Base-by-base conservation (phyloP, 2,113 vertebrate species). In the Zingel zingel region DNA sequence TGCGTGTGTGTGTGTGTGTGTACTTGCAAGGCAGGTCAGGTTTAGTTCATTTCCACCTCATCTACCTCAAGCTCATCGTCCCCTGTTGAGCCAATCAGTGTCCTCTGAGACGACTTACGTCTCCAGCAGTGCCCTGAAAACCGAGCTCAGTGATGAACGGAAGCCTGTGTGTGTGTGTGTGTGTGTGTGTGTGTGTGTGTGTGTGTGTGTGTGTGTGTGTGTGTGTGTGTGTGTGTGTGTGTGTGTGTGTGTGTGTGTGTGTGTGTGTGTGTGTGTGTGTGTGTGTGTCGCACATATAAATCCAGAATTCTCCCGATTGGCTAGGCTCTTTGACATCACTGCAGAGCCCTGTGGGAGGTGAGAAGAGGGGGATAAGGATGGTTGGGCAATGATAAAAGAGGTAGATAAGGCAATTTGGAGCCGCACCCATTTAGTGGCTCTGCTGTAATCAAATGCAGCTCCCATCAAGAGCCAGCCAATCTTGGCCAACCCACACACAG, bases 11-110 rank as follows among this genome's bases (percentile, higher is more conserved):
- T 47, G 45, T 47, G 47, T 47, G 57, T 13, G 21, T 21, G 70
- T 66, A n/a, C n/a, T 48, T 83, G 56, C 59, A 61, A 50, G 19
- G 56, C 83, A 73, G 88, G 83, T 92, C 82, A 89, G 82, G 75
- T 88, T 88, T 85, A 83, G 91, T 91, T 92, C 87, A 86, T 91
- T 93, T 93, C 86, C 82, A 85, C 86, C 86, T 89, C 90, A 89
- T 93, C 88, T 86, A 85, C 74, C 83, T 87, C 77, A 13, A 86
- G 79, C 81, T 92, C 87, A 77, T 77, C n/a, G 64, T 62, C 66
- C 68, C 93, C 93, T 2, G 64, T 90, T 72, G 88, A 88, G 91
- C 92, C 90, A 92, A 93, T 94, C 93, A 91, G 76, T 86, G 79
- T 83, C 84, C 92, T 85, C 78, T 53, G 77, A 87, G 88, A 90